Evolutionary conservation across 53 echinoderm and acorn worm species (phyloP).

Genomic region (Antedon mediterranea): DNA sequence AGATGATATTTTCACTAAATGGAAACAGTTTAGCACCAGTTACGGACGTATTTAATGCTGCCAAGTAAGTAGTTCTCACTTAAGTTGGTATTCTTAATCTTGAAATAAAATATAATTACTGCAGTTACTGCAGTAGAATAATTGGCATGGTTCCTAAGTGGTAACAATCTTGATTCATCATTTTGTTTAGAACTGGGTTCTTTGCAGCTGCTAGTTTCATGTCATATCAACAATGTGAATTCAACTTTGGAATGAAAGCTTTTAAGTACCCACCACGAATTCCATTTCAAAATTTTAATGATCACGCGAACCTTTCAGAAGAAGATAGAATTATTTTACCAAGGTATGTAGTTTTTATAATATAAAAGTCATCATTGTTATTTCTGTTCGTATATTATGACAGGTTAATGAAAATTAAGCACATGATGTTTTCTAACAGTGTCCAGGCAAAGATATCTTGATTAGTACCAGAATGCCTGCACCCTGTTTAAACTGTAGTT

Average conservation of each 20-base stretch:
- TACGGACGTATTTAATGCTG: constrained; percentile 64
- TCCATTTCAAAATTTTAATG: constrained; percentile 78
- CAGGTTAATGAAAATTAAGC: too few relatives aligned
- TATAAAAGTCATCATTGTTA: too few relatives aligned
- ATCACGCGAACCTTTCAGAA: constrained; percentile 56
- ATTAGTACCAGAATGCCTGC: too few relatives aligned
- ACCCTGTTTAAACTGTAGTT: too few relatives aligned
- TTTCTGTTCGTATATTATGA: too few relatives aligned
- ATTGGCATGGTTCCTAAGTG: too few relatives aligned
- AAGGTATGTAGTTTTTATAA: constrained; percentile 34
- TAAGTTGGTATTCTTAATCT: too few relatives aligned
- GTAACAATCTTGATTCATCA: neutral
- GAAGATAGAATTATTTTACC: constrained; percentile 83
- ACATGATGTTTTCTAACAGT: too few relatives aligned
- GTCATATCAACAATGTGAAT: constrained; percentile 97
- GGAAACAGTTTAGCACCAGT: constrained; percentile 63
- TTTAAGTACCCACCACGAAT: constrained; percentile 59
- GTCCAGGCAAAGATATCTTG: too few relatives aligned
- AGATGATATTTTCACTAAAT: constrained; percentile 83
- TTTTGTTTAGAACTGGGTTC: constrained; percentile 56
- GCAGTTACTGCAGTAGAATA: too few relatives aligned
- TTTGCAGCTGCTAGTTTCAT: constrained; percentile 98
- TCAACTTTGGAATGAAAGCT: constrained; percentile 89
- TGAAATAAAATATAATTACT: too few relatives aligned
- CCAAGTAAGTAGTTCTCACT: constrained; percentile 69